phyloP scores from a whole-genome alignment of 2,797 vertebrate genomes.

The Knipowitschia caucasica region DNA sequence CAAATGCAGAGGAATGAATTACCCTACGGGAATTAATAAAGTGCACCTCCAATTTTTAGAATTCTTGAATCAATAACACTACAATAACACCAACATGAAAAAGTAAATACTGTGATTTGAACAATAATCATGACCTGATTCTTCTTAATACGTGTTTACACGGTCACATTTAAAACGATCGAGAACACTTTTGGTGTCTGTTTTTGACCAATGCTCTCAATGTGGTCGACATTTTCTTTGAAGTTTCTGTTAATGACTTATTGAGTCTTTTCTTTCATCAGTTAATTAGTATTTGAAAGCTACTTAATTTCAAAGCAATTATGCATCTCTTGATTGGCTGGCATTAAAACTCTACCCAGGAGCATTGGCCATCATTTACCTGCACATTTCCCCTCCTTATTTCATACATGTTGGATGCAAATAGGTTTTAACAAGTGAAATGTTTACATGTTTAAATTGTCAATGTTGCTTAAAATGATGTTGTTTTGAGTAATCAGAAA shows the following conservation, averaged over 20 bases:
- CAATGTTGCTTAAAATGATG: background rate
- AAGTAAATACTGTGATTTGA: too few relatives aligned
- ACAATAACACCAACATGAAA: too few relatives aligned
- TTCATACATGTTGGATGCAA: too few relatives aligned
- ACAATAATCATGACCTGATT: too few relatives aligned
- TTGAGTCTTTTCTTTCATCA: conserved; percentile 57
- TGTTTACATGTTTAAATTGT: background rate
- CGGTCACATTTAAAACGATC: conserved; percentile 27
- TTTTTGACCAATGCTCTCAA: too few relatives aligned
- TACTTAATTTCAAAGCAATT: conserved; percentile 65
- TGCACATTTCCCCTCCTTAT: too few relatives aligned
- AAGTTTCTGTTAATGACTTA: conserved; percentile 56
- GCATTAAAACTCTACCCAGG: conserved; percentile 44
- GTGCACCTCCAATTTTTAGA: too few relatives aligned
- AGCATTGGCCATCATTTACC: conserved; percentile 43
- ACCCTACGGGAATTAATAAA: too few relatives aligned
- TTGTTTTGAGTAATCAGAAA: background rate
- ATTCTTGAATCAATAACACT: too few relatives aligned
- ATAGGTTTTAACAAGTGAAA: too few relatives aligned
- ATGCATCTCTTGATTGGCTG: conserved; percentile 53
- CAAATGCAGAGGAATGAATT: too few relatives aligned
- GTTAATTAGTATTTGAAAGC: conserved; percentile 63
- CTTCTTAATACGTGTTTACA: too few relatives aligned
- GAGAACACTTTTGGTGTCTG: conserved; percentile 17
- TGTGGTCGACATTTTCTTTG: conserved; percentile 46